Evolutionary conservation across 2,888 invertebrate species (phyloP).

Genomic region (Beris chalybata): DNA sequence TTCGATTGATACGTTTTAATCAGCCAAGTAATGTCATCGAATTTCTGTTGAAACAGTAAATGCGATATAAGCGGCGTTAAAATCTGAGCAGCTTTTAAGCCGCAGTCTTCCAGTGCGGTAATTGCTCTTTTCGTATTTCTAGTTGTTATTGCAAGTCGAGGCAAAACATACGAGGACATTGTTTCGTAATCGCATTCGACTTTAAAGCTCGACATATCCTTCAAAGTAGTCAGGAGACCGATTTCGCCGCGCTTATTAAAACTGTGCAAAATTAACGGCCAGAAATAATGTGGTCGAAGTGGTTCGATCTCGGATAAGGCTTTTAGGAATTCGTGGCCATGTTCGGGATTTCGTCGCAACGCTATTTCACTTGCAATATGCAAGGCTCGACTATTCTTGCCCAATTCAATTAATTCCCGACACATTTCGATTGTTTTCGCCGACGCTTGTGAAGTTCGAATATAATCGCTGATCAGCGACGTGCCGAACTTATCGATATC

Average conservation of each 20-base stretch:
- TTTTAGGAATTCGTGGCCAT: constrained; percentile 44
- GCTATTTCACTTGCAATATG: constrained; percentile 62
- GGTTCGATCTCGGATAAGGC: constrained; percentile 44
- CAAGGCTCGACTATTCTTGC: constrained; percentile 51
- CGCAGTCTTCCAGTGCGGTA: constrained; percentile 46
- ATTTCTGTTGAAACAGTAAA: constrained; percentile 47
- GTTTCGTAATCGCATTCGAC: constrained; percentile 64
- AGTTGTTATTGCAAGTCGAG: constrained; percentile 52
- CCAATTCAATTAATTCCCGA: constrained; percentile 43
- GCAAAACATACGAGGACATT: constrained; percentile 60
- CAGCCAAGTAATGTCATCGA: constrained; percentile 44
- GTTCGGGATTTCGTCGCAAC: constrained; percentile 51
- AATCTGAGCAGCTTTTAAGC: constrained; percentile 46
- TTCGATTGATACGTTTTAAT: constrained; percentile 55
- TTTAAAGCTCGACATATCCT: constrained; percentile 60
- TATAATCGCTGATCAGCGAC: constrained; percentile 62
- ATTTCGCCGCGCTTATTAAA: constrained; percentile 59
- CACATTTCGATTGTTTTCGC: constrained; percentile 50
- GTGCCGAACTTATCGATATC: constrained; percentile 61
- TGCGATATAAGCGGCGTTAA: constrained; percentile 46
- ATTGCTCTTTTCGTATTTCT: constrained; percentile 46
- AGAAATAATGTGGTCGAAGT: constrained; percentile 65
- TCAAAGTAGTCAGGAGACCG: constrained; percentile 59
- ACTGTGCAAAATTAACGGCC: constrained; percentile 63
- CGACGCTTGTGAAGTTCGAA: constrained; percentile 58